phyloP scores from a whole-genome alignment of 2,113 vertebrate species.

The Leptobrachium leishanense region DNA sequence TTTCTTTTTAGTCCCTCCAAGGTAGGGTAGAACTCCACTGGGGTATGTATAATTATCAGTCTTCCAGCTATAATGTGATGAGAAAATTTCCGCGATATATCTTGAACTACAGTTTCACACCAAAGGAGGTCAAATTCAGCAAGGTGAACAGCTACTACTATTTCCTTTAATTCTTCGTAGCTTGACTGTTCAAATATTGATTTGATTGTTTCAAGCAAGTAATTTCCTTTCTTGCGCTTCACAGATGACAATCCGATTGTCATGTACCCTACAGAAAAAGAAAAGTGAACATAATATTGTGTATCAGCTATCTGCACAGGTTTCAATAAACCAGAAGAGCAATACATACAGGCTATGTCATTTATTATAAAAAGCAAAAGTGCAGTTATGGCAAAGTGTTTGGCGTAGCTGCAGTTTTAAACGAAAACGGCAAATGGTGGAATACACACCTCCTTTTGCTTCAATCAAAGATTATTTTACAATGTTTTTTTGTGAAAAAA shows the following conservation, averaged over 20 bases:
- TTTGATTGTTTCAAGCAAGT: constrained; percentile 93
- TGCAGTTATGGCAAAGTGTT: too few species aligned
- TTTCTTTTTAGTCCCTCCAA: constrained; percentile 94
- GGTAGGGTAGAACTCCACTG: constrained; percentile 89
- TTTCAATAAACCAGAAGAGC: too few species aligned
- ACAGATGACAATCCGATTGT: constrained; percentile 95
- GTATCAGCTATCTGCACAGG: too few species aligned
- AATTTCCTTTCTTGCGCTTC: constrained; percentile 91
- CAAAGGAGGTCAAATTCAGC: constrained; percentile 90
- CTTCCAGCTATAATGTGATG: constrained; percentile 96
- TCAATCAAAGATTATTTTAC: too few species aligned
- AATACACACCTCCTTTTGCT: too few species aligned
- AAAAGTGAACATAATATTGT: constrained; percentile 32
- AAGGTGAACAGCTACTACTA: constrained; percentile 90
- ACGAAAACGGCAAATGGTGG: too few species aligned
- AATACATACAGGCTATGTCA: too few species aligned
- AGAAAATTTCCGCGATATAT: constrained; percentile 92
- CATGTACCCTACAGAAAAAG: constrained; percentile 81
- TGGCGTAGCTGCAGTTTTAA: too few species aligned
- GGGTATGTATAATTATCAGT: constrained; percentile 91
- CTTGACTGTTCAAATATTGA: constrained; percentile 96
- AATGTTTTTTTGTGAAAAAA: too few species aligned
- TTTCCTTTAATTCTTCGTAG: constrained; percentile 95
- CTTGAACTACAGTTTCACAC: constrained; percentile 89
- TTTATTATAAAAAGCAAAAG: too few species aligned